A percentile compares a stretch with the other conserved stretches of the same genome.
phyloP scores from a whole-genome alignment of 2,888 invertebrate species.

The Eledona agricola region DNA sequence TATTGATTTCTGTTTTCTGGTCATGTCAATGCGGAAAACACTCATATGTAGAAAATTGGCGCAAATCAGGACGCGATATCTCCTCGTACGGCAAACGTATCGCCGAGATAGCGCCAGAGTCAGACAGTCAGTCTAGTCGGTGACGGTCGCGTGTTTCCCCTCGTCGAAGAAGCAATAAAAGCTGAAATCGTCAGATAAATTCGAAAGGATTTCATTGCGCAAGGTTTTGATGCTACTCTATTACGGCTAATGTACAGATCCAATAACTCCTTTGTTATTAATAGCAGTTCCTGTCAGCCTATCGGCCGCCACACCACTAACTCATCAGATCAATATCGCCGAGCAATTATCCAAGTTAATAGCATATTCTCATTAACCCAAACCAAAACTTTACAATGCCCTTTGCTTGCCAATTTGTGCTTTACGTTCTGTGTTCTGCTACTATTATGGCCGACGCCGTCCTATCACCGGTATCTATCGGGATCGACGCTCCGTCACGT shows the following conservation, averaged over 20 bases:
- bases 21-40: constrained; percentile 32
- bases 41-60: constrained; percentile 37
- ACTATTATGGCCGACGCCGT: constrained; percentile 1
- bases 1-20: constrained; percentile 44
- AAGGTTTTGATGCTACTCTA: constrained; percentile 57
- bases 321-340: constrained; percentile 58
- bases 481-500: too few species aligned
- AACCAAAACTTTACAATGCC: constrained; percentile 53
- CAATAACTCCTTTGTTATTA: constrained; percentile 60
- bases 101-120: constrained; percentile 30
- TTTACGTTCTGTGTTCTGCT: constrained; percentile 14
- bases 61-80: constrained; percentile 16
- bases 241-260: constrained; percentile 60
- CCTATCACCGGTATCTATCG: constrained; percentile 2
- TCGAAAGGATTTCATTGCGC: constrained; percentile 58
- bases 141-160: constrained; percentile 42
- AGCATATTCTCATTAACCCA: constrained; percentile 58
- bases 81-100: constrained; percentile 21
- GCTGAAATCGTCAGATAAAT: constrained; percentile 60
- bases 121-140: constrained; percentile 24
- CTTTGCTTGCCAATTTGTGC: constrained; percentile 46
- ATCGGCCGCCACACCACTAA: constrained; percentile 56
- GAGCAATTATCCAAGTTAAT: constrained; percentile 58
- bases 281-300: constrained; percentile 58
- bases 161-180: constrained; percentile 56